Conservation (phyloP, 2,888 invertebrate genomes). For the Rosalia funebris region DNA sequence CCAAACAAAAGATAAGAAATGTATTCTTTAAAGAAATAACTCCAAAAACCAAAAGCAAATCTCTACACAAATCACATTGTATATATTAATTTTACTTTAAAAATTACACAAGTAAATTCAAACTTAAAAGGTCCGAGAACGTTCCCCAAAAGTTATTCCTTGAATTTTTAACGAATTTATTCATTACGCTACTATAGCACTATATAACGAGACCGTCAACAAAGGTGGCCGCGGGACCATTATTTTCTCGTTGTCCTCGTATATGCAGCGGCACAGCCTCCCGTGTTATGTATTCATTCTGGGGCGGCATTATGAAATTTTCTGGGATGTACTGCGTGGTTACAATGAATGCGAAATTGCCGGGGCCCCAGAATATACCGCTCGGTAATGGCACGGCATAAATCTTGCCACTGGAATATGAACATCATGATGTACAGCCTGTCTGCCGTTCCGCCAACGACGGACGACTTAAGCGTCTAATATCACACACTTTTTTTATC, state of each 20-base stretch:
- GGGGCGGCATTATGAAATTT: slow-evolving; percentile 45
- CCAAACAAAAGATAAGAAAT: too few species aligned
- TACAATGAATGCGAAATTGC: slow-evolving; percentile 56
- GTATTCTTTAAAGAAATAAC: too few species aligned
- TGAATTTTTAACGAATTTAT: too few species aligned
- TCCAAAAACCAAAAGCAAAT: too few species aligned
- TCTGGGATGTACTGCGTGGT: slow-evolving; percentile 47
- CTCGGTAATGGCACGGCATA: slow-evolving; percentile 53
- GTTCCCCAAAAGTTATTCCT: too few species aligned
- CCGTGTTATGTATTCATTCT: slow-evolving; percentile 25
- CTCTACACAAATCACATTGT: too few species aligned
- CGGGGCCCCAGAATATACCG: slow-evolving; percentile 50
- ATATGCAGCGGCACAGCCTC: slow-evolving; percentile 4
- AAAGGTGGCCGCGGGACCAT: too few species aligned
- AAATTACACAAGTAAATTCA: too few species aligned
- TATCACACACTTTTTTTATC: slow-evolving; percentile 43
- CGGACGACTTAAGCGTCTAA: slow-evolving; percentile 47
- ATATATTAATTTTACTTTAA: too few species aligned
- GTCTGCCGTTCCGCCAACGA: slow-evolving; percentile 39
- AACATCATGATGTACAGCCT: slow-evolving; percentile 55
- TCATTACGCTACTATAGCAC: too few species aligned
- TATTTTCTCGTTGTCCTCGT: slow-evolving; percentile 8
- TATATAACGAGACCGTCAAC: too few species aligned
- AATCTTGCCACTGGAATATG: slow-evolving; percentile 54
- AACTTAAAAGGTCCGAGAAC: too few species aligned